phyloP scores from a whole-genome alignment of 2,888 invertebrate genomes.

The Coecobrya sp. region DNA sequence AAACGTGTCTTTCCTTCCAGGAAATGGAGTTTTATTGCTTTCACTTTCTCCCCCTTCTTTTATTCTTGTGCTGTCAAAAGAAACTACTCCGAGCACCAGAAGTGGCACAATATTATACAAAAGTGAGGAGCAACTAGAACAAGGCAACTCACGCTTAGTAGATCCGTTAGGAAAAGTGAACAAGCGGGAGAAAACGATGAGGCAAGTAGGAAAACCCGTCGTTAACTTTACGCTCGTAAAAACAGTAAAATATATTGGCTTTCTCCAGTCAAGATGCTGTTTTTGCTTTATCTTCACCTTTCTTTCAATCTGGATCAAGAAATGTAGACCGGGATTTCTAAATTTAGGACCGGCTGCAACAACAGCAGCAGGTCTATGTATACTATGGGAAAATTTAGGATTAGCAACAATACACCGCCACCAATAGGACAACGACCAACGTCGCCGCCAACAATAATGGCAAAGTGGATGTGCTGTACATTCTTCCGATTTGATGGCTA shows the following conservation, averaged over 20 bases:
- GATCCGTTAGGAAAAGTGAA: neutral
- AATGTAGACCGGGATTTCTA: conserved; percentile 27
- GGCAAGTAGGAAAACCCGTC: neutral
- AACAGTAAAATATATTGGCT: conserved; percentile 1
- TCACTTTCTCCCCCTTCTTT: conserved; percentile 36
- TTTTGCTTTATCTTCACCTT: conserved; percentile 38
- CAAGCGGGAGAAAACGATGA: neutral
- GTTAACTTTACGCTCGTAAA: neutral
- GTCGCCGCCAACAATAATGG: neutral
- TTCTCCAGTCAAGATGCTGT: neutral
- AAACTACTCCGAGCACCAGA: neutral
- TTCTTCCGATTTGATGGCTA: neutral
- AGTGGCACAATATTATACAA: conserved; percentile 15
- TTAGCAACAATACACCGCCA: conserved; percentile 28
- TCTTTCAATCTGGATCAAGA: conserved; percentile 63
- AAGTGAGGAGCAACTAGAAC: conserved; percentile 7
- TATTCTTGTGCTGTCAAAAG: neutral
- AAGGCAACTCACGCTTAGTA: conserved; percentile 39
- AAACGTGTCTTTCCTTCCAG: conserved; percentile 47
- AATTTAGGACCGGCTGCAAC: conserved; percentile 44
- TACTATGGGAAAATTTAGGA: conserved; percentile 62
- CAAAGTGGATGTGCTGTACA: conserved; percentile 10
- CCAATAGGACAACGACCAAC: neutral
- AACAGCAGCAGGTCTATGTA: neutral
- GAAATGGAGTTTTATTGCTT: conserved; percentile 66